Evolutionary conservation across 2,888 invertebrate genomes (phyloP).

Genomic region (Sialis lutaria): DNA sequence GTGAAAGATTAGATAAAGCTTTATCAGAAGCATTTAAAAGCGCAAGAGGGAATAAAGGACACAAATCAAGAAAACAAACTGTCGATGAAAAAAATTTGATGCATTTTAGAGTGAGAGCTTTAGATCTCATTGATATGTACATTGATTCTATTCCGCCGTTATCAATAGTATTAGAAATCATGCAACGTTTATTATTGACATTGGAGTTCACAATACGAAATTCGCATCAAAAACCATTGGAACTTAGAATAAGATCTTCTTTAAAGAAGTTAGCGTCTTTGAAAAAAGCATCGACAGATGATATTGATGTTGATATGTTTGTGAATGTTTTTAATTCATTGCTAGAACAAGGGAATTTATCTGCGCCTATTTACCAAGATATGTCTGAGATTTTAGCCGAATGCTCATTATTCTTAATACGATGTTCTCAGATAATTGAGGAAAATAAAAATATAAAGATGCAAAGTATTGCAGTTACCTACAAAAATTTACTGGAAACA

Average conservation of each 20-base stretch:
- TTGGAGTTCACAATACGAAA: conserved; percentile 54
- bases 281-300: conserved; percentile 38
- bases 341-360: conserved; percentile 44
- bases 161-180: conserved; percentile 47
- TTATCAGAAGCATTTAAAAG: conserved; percentile 57
- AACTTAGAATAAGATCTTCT: conserved; percentile 39
- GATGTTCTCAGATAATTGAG: conserved; percentile 38
- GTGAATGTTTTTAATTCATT: conserved; percentile 35
- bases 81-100: conserved; percentile 47
- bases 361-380: conserved; percentile 44
- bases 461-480: conserved; percentile 27
- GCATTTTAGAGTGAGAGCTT: conserved; percentile 55
- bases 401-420: conserved; percentile 44
- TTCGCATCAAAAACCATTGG: conserved; percentile 45
- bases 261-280: conserved; percentile 40
- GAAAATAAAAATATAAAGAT: conserved; percentile 21
- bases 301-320: conserved; percentile 32
- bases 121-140: conserved; percentile 58
- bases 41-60: conserved; percentile 29
- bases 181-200: conserved; percentile 46
- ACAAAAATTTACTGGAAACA: conserved; percentile 33
- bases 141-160: conserved; percentile 50
- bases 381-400: conserved; percentile 45
- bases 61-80: conserved; percentile 26
- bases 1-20: conserved; percentile 50